Conservation (phyloP, 2,797 vertebrate genomes). For the Lutra lutra region DNA sequence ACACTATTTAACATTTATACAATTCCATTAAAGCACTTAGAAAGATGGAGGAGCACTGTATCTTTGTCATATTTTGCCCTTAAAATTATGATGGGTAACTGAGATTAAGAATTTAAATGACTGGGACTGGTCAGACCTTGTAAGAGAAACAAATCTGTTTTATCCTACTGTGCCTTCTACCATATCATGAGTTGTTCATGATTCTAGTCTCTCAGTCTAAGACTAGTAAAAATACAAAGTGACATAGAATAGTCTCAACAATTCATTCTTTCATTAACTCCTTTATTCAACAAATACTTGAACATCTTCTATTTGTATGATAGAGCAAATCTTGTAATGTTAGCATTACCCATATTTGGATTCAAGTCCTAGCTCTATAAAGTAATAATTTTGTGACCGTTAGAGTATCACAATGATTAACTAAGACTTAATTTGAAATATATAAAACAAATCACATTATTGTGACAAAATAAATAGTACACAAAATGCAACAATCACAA, state of each 20-base stretch:
- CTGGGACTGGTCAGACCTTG: neutral
- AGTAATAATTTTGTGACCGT: neutral
- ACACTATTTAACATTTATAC: neutral
- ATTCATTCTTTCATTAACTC: neutral
- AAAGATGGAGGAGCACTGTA: neutral
- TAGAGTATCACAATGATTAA: neutral
- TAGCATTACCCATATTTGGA: neutral
- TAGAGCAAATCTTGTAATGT: neutral
- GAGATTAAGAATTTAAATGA: neutral
- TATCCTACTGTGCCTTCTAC: neutral
- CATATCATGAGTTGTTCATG: neutral
- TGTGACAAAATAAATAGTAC: neutral
- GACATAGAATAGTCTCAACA: neutral
- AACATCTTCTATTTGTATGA: neutral
- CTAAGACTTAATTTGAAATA: neutral
- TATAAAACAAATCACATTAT: neutral
- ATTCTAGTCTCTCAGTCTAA: neutral
- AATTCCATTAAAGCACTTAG: neutral
- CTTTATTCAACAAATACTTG: neutral
- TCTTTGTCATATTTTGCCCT: neutral
- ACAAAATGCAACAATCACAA: neutral
- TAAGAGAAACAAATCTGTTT: neutral
- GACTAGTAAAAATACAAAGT: conserved; percentile 38
- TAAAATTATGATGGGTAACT: neutral
- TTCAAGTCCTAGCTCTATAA: neutral